Percentiles rank a stretch among this genome's conserved stretches.
Evolutionary conservation across 2,113 vertebrate genomes (phyloP).

Genomic region (Cepphus grylle): DNA sequence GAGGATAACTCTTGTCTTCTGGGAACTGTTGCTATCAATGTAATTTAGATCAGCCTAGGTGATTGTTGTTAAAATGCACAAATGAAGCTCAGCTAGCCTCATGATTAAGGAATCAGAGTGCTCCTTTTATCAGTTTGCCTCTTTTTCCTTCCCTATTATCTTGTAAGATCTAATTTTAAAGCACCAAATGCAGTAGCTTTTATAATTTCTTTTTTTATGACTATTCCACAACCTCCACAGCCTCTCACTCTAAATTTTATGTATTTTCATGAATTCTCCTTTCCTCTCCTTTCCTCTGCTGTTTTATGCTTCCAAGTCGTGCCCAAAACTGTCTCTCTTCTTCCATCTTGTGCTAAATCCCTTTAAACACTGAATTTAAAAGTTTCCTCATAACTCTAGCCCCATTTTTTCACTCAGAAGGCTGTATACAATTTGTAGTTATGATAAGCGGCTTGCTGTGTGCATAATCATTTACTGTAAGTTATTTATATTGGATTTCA

Average conservation of each 20-base stretch:
- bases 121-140: neutral
- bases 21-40: constrained; percentile 3
- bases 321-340: neutral
- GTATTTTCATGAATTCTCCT: constrained; percentile 1
- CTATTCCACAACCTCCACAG: neutral
- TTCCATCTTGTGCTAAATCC: neutral
- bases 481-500: neutral
- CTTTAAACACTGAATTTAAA: neutral
- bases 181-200: neutral
- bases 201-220: neutral
- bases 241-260: neutral
- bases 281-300: neutral
- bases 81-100: neutral
- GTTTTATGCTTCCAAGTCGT: neutral
- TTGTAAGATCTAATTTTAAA: constrained; percentile 3
- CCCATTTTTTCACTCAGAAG: neutral
- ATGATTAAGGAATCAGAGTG: neutral
- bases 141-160: neutral
- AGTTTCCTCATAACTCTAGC: neutral
- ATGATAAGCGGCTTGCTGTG: neutral
- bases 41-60: constrained; percentile 30
- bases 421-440: neutral
- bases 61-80: neutral
- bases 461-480: neutral
- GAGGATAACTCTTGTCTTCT: neutral